phyloP scores from a whole-genome alignment of 1,140 invertebrate genomes.

The Penaeus chinensis region DNA sequence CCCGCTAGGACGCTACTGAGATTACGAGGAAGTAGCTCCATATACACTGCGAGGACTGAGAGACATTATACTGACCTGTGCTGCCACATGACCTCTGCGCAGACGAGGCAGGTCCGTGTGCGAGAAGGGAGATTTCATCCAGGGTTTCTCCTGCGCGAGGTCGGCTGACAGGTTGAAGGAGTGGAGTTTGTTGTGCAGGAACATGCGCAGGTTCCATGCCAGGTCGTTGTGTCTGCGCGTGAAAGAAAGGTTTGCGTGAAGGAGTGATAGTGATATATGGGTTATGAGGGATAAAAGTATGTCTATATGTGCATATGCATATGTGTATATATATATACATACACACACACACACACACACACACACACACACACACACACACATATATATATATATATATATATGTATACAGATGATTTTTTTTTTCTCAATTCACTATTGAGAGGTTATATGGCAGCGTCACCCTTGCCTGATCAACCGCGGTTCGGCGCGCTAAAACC shows the following conservation, averaged over 20 bases:
- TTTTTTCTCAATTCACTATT: too few species aligned
- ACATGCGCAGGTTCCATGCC: constrained; percentile 84
- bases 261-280: background rate
- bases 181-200: constrained; percentile 83
- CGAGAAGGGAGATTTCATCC: constrained; percentile 82
- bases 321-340: too few species aligned
- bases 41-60: too few species aligned
- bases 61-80: constrained; percentile 64
- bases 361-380: too few species aligned
- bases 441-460: too few species aligned
- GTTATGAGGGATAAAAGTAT: background rate
- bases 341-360: too few species aligned
- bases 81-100: constrained; percentile 82
- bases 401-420: too few species aligned
- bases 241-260: background rate
- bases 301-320: background rate
- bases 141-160: constrained; percentile 79
- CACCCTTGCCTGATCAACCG: too few species aligned
- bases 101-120: constrained; percentile 90
- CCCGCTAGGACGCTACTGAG: too few species aligned
- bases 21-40: too few species aligned
- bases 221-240: constrained; percentile 84
- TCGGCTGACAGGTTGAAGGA: constrained; percentile 82
- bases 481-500: too few species aligned
- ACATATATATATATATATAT: too few species aligned